Percentiles rank a stretch among this genome's conserved stretches.
These are phyloP conservation scores for Quadroppia sp. DNA, from an alignment of 2,888 invertebrate genomes.

Conservation along the genomic window DNA sequence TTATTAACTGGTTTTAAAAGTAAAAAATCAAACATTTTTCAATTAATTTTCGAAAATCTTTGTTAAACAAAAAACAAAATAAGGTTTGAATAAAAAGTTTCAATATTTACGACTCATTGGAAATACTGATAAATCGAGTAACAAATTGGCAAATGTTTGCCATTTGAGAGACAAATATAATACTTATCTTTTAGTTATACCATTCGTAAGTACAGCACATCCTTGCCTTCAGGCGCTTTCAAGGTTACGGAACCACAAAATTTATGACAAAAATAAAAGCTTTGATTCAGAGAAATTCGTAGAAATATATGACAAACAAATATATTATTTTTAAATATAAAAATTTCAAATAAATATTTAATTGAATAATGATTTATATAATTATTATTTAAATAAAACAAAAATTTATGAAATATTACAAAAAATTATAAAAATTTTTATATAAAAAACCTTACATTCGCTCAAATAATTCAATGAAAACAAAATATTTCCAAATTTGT, in stretches of 20 bases:
- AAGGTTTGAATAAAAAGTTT: too few species aligned
- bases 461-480: neutral
- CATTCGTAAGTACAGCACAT: neutral
- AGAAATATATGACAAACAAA: neutral
- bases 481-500: neutral
- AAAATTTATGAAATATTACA: neutral
- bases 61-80: too few species aligned
- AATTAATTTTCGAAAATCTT: neutral
- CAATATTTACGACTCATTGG: too few species aligned
- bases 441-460: neutral
- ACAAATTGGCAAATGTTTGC: neutral
- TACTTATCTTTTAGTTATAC: neutral
- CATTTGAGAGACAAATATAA: too few species aligned
- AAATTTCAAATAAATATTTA: too few species aligned
- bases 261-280: constrained; percentile 21
- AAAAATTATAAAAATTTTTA: neutral
- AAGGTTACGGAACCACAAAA: constrained; percentile 20
- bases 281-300: neutral
- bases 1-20: too few species aligned
- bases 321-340: too few species aligned
- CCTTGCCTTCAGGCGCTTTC: constrained; percentile 20
- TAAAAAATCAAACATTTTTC: neutral
- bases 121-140: neutral
- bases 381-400: neutral
- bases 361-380: neutral